Evolutionary conservation across 1,140 invertebrate species (phyloP).

Genomic region (Antheraea mylitta): DNA sequence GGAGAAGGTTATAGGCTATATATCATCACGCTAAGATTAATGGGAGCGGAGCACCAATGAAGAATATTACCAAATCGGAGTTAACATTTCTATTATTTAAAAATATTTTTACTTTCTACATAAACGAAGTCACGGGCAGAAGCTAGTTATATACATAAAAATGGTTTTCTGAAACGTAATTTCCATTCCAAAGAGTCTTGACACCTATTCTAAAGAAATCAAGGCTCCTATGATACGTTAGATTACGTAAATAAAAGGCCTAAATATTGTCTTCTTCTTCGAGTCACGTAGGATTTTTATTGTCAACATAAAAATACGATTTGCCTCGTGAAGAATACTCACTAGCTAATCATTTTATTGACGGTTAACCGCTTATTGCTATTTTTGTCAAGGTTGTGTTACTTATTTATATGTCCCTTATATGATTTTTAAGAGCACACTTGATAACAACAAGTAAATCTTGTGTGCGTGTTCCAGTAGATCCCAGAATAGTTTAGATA

Average conservation of each 20-base stretch:
- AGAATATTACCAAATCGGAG: too few relatives aligned
- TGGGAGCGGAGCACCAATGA: too few relatives aligned
- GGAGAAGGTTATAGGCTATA: too few relatives aligned
- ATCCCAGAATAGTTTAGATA: too few relatives aligned
- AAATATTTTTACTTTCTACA: not conserved
- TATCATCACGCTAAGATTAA: too few relatives aligned
- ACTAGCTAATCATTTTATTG: not conserved
- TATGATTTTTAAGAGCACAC: too few relatives aligned
- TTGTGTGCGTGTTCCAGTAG: too few relatives aligned
- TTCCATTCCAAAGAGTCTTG: not conserved
- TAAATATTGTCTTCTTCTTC: not conserved
- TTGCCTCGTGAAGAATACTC: not conserved
- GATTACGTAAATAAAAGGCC: slow-evolving; percentile 1
- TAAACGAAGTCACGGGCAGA: not conserved
- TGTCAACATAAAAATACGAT: slow-evolving; percentile 1
- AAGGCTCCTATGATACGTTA: not conserved
- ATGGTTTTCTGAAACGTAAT: not conserved
- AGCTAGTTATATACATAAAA: too few relatives aligned
- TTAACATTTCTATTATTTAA: too few relatives aligned
- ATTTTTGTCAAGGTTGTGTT: too few relatives aligned
- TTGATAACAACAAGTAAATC: too few relatives aligned
- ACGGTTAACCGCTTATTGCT: not conserved
- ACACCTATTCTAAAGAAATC: not conserved
- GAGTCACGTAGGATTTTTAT: slow-evolving; percentile 2
- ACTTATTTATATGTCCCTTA: too few relatives aligned